These are phyloP conservation scores for Seira musarum DNA, from an alignment of 2,888 invertebrate genomes.

Conservation along the genomic window DNA sequence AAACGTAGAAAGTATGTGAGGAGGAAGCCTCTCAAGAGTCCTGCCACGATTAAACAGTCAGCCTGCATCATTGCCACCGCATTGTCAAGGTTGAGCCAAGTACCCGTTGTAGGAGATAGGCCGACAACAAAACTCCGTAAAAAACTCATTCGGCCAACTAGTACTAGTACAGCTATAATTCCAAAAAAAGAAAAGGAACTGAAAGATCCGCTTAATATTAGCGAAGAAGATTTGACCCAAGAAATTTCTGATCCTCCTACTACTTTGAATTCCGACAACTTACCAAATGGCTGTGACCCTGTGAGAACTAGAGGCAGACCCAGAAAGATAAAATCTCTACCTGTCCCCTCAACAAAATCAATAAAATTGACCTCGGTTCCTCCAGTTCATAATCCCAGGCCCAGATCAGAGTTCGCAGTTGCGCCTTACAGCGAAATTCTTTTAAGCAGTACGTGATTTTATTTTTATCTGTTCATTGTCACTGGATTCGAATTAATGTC, in stretches of 20 bases:
- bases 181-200: neutral
- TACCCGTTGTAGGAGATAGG: neutral
- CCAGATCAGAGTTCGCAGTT: neutral
- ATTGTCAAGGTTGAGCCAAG: neutral
- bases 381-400: neutral
- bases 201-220: neutral
- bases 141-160: neutral
- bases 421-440: slow-evolving; percentile 15
- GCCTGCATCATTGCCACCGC: neutral
- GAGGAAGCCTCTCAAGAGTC: neutral
- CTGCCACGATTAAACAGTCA: neutral
- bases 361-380: too few relatives aligned
- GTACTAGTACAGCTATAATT: neutral
- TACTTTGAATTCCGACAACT: too few relatives aligned
- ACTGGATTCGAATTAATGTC: neutral
- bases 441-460: slow-evolving; percentile 1
- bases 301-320: too few relatives aligned
- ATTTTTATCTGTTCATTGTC: neutral
- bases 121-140: neutral
- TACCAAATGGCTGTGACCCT: too few relatives aligned
- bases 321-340: too few relatives aligned
- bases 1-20: neutral
- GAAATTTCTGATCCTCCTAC: too few relatives aligned
- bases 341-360: too few relatives aligned
- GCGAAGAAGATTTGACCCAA: neutral